Evolutionary conservation across 1,140 invertebrate genomes (phyloP).

Genomic region (Campoletis sonorensis): DNA sequence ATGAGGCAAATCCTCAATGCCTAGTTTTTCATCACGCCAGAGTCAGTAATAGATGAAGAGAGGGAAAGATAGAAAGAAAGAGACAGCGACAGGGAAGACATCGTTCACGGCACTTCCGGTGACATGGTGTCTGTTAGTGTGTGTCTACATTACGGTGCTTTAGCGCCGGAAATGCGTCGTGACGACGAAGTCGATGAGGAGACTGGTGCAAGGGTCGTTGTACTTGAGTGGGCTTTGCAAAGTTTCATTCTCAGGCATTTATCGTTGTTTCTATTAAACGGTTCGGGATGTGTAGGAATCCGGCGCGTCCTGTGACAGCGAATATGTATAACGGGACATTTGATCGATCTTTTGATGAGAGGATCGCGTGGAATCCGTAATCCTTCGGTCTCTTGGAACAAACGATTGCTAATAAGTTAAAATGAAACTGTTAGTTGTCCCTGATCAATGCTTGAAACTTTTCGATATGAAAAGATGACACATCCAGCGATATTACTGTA

Average conservation of each 20-base stretch:
- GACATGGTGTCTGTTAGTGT: neutral
- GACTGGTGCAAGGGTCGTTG: slow-evolving; percentile 48
- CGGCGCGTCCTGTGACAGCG: neutral
- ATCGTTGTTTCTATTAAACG: no score
- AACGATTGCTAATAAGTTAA: slow-evolving; percentile 55
- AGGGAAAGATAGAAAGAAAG: neutral
- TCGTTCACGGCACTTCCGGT: slow-evolving; percentile 15
- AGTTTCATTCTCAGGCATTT: neutral
- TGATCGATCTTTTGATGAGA: slow-evolving; percentile 52
- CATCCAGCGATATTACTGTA: neutral
- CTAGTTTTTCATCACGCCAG: slow-evolving; percentile 5
- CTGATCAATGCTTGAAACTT: slow-evolving; percentile 11
- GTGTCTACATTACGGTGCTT: neutral
- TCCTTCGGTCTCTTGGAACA: slow-evolving; percentile 46
- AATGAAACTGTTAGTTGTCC: slow-evolving; percentile 48
- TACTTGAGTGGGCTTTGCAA: slow-evolving; percentile 23
- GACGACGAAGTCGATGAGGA: slow-evolving; percentile 22
- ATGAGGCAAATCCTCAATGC: neutral
- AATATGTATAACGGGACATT: neutral
- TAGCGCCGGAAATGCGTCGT: slow-evolving; percentile 18
- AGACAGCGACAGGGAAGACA: neutral
- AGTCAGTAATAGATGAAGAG: neutral
- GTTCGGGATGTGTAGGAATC: no score
- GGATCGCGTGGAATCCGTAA: slow-evolving; percentile 6
- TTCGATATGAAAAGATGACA: neutral